Conservation (phyloP, 2,888 invertebrate species). For the Amaurobius ferox region DNA sequence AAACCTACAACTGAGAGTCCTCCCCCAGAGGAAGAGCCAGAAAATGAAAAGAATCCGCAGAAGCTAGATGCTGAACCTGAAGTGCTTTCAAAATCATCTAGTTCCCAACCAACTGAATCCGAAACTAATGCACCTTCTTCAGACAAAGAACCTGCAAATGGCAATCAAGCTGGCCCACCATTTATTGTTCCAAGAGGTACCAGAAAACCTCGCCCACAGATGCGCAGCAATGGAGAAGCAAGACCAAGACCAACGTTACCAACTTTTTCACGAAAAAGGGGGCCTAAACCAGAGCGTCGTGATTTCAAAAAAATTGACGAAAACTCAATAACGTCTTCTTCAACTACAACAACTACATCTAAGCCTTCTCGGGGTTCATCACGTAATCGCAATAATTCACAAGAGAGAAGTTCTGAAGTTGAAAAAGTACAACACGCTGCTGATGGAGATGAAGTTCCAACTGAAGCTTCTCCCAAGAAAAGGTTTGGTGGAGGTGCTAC, state of each 20-base stretch:
- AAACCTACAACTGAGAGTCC: conserved; percentile 44
- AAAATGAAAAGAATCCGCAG: conserved; percentile 34
- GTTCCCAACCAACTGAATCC: conserved; percentile 14
- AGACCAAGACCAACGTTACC: conserved; percentile 49
- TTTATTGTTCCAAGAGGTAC: conserved; percentile 56
- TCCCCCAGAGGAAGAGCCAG: conserved; percentile 23
- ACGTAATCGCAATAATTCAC: conserved; percentile 13
- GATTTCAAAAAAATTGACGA: conserved; percentile 32
- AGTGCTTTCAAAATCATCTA: conserved; percentile 30
- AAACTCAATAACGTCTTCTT: background rate
- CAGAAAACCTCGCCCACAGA: conserved; percentile 48
- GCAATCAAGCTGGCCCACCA: conserved; percentile 37
- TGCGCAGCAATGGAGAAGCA: conserved; percentile 24
- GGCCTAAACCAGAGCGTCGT: conserved; percentile 32
- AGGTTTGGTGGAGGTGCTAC: conserved; percentile 46
- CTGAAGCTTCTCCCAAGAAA: conserved; percentile 44
- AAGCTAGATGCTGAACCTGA: conserved; percentile 42
- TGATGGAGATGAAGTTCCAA: conserved; percentile 6
- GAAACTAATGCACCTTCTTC: conserved; percentile 25
- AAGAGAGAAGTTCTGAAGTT: background rate
- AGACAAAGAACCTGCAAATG: conserved; percentile 16
- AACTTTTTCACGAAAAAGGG: conserved; percentile 40
- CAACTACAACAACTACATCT: conserved; percentile 15
- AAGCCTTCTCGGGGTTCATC: conserved; percentile 40
- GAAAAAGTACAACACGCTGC: background rate